Evolutionary conservation across 2,113 vertebrate genomes (phyloP), one percentile per base, ranked within the genome.

Genomic region (Hiodon alosoides): DNA sequence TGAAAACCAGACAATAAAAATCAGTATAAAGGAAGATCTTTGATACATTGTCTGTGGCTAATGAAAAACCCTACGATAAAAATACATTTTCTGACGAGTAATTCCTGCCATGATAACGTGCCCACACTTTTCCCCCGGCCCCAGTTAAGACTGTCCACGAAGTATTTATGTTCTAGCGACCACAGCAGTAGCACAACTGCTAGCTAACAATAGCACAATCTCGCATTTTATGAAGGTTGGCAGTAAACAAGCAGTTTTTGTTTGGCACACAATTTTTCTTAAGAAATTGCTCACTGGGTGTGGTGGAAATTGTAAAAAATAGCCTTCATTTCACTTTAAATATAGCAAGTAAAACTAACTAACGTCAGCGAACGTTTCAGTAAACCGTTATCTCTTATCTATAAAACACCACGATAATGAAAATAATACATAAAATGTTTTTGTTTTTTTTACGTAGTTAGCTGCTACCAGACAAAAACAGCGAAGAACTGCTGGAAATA

Each of bases 1-100:
- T 99, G 87, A 57, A 90, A 76, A 31, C 7, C 70, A 80, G 84
- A 69, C 83, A 80, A 69, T 50, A 0, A 79, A 78, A 14, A 71
- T 55, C 51, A 65, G 51, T 31, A 16, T 46, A 46, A 16, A 5
- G 1, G 9, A n/a, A 62, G 31, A 46, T 10, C 3, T 52, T 10
- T 7, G n/a, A 13, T 14, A 51, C 47, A 4, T 62, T 16, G 7
- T 61, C 31, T 31, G 31, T 31, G 31, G 31, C 31, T 31, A 31
- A 31, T 31, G 31, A 31, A 31, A 31, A 31, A 31, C 31, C 31
- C 31, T 31, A 62, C 4, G 14, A 62, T 16, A 8, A 62, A 3
- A 62, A 62, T 62, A 16, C 4, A 11, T 16, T 62, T 62, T 16
- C 3, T 62, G 17, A 62, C 3, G n/a, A 5, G 2, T 62, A 16